phyloP scores from a whole-genome alignment of 2,113 vertebrate genomes.

The Paramormyrops kingsleyae region DNA sequence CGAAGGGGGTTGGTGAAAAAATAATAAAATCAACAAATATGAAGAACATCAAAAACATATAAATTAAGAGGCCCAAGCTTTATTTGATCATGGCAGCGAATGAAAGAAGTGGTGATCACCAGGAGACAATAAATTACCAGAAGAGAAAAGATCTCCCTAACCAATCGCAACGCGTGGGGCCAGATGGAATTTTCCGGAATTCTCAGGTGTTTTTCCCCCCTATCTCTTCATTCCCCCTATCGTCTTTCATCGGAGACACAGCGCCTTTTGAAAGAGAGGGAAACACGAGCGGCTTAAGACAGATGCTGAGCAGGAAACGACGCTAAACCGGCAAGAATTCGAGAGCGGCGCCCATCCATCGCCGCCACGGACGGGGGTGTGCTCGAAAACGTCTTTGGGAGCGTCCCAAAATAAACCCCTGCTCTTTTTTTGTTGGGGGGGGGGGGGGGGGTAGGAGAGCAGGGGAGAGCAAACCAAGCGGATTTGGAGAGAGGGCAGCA shows the following conservation, averaged over 20 bases:
- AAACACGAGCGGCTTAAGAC: slow-evolving; percentile 30
- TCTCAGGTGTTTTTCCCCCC: background rate
- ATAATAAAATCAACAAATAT: slow-evolving; percentile 21
- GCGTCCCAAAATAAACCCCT: slow-evolving; percentile 45
- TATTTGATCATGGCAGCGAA: slow-evolving; percentile 29
- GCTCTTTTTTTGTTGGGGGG: slow-evolving; percentile 33
- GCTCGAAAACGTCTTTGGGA: slow-evolving; percentile 32
- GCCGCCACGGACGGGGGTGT: slow-evolving; percentile 18
- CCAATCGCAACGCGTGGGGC: slow-evolving; percentile 26
- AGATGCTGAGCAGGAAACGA: slow-evolving; percentile 28
- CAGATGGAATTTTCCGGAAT: slow-evolving; percentile 14
- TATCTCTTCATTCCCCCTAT: background rate
- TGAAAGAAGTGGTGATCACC: slow-evolving; percentile 27
- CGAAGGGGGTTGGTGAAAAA: background rate
- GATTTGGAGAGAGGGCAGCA: background rate
- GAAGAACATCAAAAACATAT: slow-evolving; percentile 22
- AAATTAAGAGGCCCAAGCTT: slow-evolving; percentile 25
- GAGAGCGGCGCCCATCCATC: background rate
- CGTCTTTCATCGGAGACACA: background rate
- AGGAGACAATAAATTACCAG: slow-evolving; percentile 27
- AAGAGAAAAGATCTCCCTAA: slow-evolving; percentile 19
- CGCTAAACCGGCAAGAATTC: background rate
- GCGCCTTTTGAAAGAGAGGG: slow-evolving; percentile 14
- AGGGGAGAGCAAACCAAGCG: background rate
- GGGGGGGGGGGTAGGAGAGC: slow-evolving; percentile 11